phyloP scores from a whole-genome alignment of 1,140 invertebrate genomes.

The Penaeus chinensis region DNA sequence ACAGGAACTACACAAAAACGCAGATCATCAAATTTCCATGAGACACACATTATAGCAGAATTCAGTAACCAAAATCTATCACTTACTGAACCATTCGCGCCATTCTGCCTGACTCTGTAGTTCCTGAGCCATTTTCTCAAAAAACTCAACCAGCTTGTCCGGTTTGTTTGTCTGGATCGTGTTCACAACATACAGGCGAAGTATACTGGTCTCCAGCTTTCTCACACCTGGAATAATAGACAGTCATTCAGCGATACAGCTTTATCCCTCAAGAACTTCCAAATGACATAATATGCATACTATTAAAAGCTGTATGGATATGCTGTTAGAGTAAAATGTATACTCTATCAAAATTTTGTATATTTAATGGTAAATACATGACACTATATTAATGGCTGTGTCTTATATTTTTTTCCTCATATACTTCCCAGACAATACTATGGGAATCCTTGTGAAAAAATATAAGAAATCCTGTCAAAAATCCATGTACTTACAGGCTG shows the following conservation, averaged over 20 bases:
- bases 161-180: slow-evolving; percentile 82
- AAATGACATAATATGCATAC: neutral
- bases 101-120: slow-evolving; percentile 90
- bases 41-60: neutral
- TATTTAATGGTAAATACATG: too few species aligned
- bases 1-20: too few species aligned
- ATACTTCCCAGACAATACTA: too few species aligned
- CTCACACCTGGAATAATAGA: slow-evolving; percentile 71
- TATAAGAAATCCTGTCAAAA: too few species aligned
- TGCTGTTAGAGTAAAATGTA: too few species aligned
- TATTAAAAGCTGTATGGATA: too few species aligned
- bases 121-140: slow-evolving; percentile 87
- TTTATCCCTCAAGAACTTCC: neutral
- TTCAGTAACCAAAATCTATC: neutral
- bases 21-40: neutral
- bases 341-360: too few species aligned
- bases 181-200: slow-evolving; percentile 91
- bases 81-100: slow-evolving; percentile 97
- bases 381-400: too few species aligned
- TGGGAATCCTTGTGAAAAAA: too few species aligned
- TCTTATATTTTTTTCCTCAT: too few species aligned
- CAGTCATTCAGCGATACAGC: neutral
- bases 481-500: too few species aligned
- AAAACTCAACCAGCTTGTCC: slow-evolving; percentile 91
- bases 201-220: slow-evolving; percentile 88